phyloP scores from a whole-genome alignment of 2,888 invertebrate genomes.

The Tenthredo notha region DNA sequence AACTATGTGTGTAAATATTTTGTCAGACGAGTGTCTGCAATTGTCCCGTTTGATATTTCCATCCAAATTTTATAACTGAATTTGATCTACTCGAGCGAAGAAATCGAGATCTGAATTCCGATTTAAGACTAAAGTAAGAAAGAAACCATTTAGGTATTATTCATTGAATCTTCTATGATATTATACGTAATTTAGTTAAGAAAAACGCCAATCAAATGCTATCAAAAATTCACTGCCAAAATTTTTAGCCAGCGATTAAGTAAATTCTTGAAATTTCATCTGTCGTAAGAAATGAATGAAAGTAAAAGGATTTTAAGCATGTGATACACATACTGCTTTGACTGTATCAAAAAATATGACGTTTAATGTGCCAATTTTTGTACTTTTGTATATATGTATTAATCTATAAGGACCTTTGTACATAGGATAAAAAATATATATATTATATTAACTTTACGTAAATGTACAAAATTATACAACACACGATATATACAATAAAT shows the following conservation, averaged over 20 bases:
- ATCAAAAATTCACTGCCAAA: conserved; percentile 38
- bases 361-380: conserved; percentile 75
- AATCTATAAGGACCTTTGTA: conserved; percentile 54
- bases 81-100: conserved; percentile 5
- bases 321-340: conserved; percentile 32
- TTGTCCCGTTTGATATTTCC: conserved; percentile 17
- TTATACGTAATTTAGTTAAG: conserved; percentile 27
- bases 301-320: conserved; percentile 14
- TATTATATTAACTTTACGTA: conserved; percentile 42
- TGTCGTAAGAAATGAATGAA: background rate
- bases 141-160: conserved; percentile 30
- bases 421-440: conserved; percentile 45
- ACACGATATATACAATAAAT: conserved; percentile 26
- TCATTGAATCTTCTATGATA: background rate
- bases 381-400: conserved; percentile 75
- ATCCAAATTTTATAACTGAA: conserved; percentile 28
- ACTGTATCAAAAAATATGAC: conserved; percentile 7
- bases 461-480: conserved; percentile 32
- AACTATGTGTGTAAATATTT: conserved; percentile 30
- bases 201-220: conserved; percentile 1
- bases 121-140: background rate
- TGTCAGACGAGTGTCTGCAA: background rate
- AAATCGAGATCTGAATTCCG: conserved; percentile 36
- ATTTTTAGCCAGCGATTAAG: background rate
- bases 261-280: background rate